Base-by-base conservation (phyloP, 2,113 vertebrate species). In the Heliornis fulica region DNA sequence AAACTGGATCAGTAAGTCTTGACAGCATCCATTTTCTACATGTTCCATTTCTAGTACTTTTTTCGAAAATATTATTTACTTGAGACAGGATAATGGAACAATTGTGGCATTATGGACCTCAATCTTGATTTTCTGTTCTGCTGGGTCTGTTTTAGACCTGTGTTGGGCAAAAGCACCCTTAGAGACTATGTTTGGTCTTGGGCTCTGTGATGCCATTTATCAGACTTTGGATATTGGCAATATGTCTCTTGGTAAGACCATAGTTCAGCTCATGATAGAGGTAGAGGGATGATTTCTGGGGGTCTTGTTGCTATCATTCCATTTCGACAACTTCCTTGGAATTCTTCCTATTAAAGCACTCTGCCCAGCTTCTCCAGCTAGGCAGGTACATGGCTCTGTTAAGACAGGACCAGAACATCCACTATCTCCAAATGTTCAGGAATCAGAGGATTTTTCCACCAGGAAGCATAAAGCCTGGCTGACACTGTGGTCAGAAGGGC, bases 301-400 rank as follows among this genome's bases (percentile, higher is more conserved):
- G 5, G 5, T 32, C 61, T 71, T 32, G 25, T 3, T 45, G 5
- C 18, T 63, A 14, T 68, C 9, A 6, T 81, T 69, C 25, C 10
- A 57, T 16, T 5, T 59, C n/a, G 14, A 40, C 23, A 50, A 22
- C 6, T 76, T 89, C 15, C 21, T 38, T 45, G 28, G 31, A 54
- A 4, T 9, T 78, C 45, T 77, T 77, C 29, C 16, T 4, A 7
- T 34, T 74, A 20, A 25, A 78, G 22, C 25, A 90, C 70, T 57
- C 87, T 87, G 4, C 3, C 29, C 5, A 10, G 1, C 21, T 65
- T 72, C 63, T 60, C 32, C 16, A 48, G 11, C 4, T 71, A 81
- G 59, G 10, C 22, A 41, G 2, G 2, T 46, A 46, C 0, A 0
- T 34, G 23, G 11, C 28, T 75, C 25, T 69, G 21, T 25, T 72